Evolutionary conservation across 1,140 invertebrate genomes (phyloP).

Genomic region (Acromyrmex echinatior): DNA sequence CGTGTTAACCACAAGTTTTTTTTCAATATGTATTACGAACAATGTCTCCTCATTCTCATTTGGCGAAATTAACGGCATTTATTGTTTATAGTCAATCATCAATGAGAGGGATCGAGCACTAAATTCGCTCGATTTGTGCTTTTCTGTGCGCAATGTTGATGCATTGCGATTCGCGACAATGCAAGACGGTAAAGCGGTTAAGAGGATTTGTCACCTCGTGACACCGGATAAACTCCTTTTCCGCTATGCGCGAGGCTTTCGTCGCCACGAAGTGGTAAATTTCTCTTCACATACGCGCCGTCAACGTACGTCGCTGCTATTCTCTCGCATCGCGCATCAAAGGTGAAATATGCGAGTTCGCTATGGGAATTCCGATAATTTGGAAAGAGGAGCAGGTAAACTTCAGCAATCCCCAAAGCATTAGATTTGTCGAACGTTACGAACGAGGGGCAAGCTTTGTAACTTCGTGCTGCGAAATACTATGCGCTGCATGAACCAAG

Average conservation of each 20-base stretch:
- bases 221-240: slow-evolving; percentile 67
- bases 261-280: slow-evolving; percentile 21
- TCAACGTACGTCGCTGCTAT: not conserved
- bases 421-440: slow-evolving; percentile 76
- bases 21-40: not conserved
- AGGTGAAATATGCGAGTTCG: slow-evolving; percentile 74
- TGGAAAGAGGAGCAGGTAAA: slow-evolving; percentile 69
- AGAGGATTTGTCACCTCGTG: slow-evolving; percentile 70
- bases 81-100: not conserved
- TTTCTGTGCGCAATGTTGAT: slow-evolving; percentile 27
- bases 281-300: slow-evolving; percentile 16
- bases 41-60: not conserved
- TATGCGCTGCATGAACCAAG: slow-evolving; percentile 40
- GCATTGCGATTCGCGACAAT: slow-evolving; percentile 38
- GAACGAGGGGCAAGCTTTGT: slow-evolving; percentile 8
- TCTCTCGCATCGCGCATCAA: slow-evolving; percentile 57
- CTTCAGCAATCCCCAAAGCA: slow-evolving; percentile 70
- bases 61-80: not conserved
- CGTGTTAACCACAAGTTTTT: not conserved
- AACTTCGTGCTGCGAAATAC: slow-evolving; percentile 66
- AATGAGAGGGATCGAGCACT: not conserved
- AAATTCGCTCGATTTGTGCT: not conserved
- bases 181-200: slow-evolving; percentile 64
- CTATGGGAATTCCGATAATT: slow-evolving; percentile 76
- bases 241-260: slow-evolving; percentile 19